Percentiles rank a stretch among this genome's conserved stretches.
Conservation (phyloP, 2,888 invertebrate genomes). For the Troides oblongomaculatus region DNA sequence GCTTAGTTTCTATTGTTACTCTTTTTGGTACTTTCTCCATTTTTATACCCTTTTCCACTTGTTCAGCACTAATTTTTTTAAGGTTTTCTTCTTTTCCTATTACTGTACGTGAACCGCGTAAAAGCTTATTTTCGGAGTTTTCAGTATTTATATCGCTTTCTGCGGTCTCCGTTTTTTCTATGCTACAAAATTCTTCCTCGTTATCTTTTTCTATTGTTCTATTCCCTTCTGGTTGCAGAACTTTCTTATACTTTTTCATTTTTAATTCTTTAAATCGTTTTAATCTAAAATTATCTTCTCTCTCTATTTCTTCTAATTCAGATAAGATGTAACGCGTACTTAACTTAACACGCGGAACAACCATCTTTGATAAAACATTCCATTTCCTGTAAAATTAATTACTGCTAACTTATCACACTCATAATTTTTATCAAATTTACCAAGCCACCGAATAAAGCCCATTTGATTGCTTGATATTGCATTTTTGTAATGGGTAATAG, state of each 20-base stretch:
- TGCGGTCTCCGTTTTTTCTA: not conserved
- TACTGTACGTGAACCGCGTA: not conserved
- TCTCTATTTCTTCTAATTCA: constrained; percentile 44
- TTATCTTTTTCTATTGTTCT: not conserved
- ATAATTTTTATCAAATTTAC: not conserved
- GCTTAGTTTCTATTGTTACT: not conserved
- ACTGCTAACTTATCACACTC: constrained; percentile 1
- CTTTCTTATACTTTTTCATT: constrained; percentile 31
- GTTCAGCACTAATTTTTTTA: no score
- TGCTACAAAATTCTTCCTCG: not conserved
- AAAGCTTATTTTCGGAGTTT: not conserved
- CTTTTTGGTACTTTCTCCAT: not conserved
- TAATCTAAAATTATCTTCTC: constrained; percentile 47
- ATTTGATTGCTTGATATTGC: not conserved
- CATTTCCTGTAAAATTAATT: constrained; percentile 45
- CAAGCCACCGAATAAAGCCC: constrained; percentile 9
- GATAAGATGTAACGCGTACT: constrained; percentile 41
- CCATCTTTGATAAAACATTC: constrained; percentile 44
- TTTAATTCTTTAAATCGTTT: constrained; percentile 46
- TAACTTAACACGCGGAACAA: constrained; percentile 41
- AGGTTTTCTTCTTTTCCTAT: not conserved
- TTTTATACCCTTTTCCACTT: no score
- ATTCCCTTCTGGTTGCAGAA: not conserved
- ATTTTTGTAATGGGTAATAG: not conserved
- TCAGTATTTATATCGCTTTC: not conserved